Conservation (phyloP, 2,888 invertebrate genomes). For the Odontomyia ornata region DNA sequence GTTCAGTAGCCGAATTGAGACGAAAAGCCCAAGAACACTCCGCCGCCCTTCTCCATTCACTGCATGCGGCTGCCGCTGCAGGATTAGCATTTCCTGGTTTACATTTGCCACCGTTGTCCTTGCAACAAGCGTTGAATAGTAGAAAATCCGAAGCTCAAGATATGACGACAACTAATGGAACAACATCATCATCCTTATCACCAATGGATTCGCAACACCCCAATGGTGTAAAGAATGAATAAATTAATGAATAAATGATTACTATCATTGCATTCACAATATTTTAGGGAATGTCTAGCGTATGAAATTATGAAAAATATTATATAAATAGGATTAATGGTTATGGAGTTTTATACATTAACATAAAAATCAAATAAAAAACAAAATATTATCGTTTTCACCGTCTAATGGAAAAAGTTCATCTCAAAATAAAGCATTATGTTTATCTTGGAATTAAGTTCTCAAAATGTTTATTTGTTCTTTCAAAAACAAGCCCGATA, state of each 20-base stretch:
- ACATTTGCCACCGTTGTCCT: slow-evolving; percentile 64
- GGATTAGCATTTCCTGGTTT: slow-evolving; percentile 65
- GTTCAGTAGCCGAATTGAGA: slow-evolving; percentile 90
- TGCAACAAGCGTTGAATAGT: slow-evolving; percentile 59
- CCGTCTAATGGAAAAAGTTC: no score
- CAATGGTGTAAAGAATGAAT: slow-evolving; percentile 44
- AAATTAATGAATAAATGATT: not conserved
- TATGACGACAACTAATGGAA: slow-evolving; percentile 63
- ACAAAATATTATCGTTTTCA: no score
- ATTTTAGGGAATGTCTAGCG: no score
- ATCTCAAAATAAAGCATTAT: no score
- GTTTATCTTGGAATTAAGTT: no score
- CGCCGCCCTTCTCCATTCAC: slow-evolving; percentile 81
- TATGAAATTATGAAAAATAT: no score
- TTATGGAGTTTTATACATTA: no score
- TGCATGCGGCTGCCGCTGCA: slow-evolving; percentile 69
- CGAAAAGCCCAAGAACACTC: slow-evolving; percentile 95
- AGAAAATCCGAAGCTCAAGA: slow-evolving; percentile 59
- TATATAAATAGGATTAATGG: no score
- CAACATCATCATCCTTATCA: slow-evolving; percentile 50
- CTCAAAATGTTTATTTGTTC: no score
- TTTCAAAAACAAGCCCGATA: no score
- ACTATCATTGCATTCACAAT: no score
- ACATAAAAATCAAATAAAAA: no score
- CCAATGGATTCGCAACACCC: slow-evolving; percentile 51